Percentiles rank a stretch among this genome's conserved stretches.
Evolutionary conservation across 2,888 invertebrate genomes (phyloP).

Genomic region (Eupelmus urozonus): DNA sequence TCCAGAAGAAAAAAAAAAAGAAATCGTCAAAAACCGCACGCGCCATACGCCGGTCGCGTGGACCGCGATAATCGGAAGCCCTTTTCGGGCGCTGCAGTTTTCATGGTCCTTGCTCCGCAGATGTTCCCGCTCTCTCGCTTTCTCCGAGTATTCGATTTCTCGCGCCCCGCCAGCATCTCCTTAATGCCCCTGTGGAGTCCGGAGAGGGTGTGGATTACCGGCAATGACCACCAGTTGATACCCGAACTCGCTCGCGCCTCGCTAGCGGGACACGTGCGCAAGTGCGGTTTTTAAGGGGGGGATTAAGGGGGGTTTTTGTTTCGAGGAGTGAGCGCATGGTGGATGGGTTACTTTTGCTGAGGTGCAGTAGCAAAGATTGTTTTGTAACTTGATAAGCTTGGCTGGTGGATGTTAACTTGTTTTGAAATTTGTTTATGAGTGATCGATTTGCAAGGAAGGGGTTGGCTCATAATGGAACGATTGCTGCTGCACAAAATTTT

Average conservation of each 20-base stretch:
- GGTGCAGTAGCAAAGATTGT: too few relatives aligned
- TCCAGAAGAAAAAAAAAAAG: neutral
- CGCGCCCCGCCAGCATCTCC: neutral
- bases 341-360: too few relatives aligned
- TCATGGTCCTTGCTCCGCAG: conserved; percentile 55
- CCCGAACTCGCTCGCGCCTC: neutral
- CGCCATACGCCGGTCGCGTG: conserved; percentile 38
- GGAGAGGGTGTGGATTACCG: conserved; percentile 55
- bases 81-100: conserved; percentile 57
- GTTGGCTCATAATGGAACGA: too few relatives aligned
- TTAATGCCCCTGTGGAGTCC: conserved; percentile 28
- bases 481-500: too few relatives aligned
- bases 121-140: conserved; percentile 26
- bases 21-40: neutral
- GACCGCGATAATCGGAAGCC: conserved; percentile 58
- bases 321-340: too few relatives aligned
- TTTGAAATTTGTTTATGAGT: too few relatives aligned
- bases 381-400: too few relatives aligned
- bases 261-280: neutral
- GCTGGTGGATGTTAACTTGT: too few relatives aligned
- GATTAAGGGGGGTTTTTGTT: too few relatives aligned
- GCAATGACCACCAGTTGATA: conserved; percentile 48
- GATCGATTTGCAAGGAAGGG: too few relatives aligned
- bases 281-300: too few relatives aligned
- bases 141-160: conserved; percentile 44